A percentile compares a stretch with the other conserved stretches of the same genome.
Evolutionary conservation across 2,797 vertebrate species (phyloP).

Genomic region (Leucoraja ocellata): DNA sequence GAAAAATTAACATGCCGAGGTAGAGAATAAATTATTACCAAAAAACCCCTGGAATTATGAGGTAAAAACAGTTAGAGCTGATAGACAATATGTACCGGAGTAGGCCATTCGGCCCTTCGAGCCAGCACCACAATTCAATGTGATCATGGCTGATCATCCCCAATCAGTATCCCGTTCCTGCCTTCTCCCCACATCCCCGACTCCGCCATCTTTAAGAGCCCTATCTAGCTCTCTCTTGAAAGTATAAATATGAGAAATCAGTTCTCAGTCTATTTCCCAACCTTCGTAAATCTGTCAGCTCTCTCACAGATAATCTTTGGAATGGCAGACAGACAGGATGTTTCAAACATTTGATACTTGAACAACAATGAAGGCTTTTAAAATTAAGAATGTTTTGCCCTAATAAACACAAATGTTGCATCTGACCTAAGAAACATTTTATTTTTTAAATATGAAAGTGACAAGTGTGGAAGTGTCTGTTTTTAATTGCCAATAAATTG

Average conservation of each 20-base stretch:
- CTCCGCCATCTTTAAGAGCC: no score
- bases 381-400: conserved; percentile 24
- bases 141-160: no score
- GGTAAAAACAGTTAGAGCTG: not conserved
- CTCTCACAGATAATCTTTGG: not conserved
- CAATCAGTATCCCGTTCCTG: no score
- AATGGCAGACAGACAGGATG: not conserved
- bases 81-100: not conserved
- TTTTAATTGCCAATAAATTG: not conserved
- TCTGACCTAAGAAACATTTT: not conserved
- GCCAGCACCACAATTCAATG: no score
- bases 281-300: not conserved
- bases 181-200: no score
- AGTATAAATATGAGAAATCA: not conserved
- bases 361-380: not conserved
- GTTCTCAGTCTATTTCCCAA: not conserved
- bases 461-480: not conserved
- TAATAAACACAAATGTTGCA: not conserved
- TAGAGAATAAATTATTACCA: not conserved
- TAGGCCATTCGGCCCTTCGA: no score
- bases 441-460: not conserved
- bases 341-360: not conserved
- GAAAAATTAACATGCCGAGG: not conserved
- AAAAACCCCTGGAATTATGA: not conserved
- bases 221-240: no score